These are phyloP conservation scores for Sterna hirundo DNA, from an alignment of 2,113 vertebrate species.

Conservation along the genomic window DNA sequence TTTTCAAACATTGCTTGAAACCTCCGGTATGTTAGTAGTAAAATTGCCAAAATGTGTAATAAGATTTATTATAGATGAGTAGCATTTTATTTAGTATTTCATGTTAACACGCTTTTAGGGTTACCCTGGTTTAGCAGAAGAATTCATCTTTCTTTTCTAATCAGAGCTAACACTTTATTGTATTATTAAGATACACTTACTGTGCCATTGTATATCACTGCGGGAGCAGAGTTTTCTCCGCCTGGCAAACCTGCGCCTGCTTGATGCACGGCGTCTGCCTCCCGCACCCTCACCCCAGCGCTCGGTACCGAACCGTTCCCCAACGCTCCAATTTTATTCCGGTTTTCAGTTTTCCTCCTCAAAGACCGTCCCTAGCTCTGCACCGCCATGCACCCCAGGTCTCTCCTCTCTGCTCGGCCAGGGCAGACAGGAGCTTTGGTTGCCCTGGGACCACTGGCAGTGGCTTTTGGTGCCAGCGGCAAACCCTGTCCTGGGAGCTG, in stretches of 20 bases:
- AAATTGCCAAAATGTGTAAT: conserved; percentile 88
- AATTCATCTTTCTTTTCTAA: conserved; percentile 86
- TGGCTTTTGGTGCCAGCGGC: not conserved
- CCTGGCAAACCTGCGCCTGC: conserved; percentile 33
- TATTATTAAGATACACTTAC: conserved; percentile 71
- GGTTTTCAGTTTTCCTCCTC: not conserved
- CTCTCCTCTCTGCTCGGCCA: not conserved
- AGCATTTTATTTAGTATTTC: conserved; percentile 89
- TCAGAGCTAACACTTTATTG: conserved; percentile 79
- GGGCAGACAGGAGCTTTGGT: not conserved
- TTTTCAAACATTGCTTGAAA: conserved; percentile 97
- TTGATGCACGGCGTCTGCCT: not conserved
- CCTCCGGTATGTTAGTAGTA: conserved; percentile 91
- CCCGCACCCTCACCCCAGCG: not conserved
- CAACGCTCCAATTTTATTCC: accelerated
- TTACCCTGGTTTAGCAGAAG: conserved; percentile 80
- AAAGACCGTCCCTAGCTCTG: not conserved
- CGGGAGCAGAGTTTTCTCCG: conserved; percentile 42
- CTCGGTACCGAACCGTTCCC: not conserved
- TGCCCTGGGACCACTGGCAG: accelerated
- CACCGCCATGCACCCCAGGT: not conserved
- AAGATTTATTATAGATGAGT: conserved; percentile 89
- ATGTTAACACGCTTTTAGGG: conserved; percentile 87
- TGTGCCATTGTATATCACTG: conserved; percentile 36
- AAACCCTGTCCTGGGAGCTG: not conserved